Percentiles rank a stretch among this genome's conserved stretches.
Conservation (phyloP, 2,113 vertebrate genomes). For the Ancistrus triradiatus region DNA sequence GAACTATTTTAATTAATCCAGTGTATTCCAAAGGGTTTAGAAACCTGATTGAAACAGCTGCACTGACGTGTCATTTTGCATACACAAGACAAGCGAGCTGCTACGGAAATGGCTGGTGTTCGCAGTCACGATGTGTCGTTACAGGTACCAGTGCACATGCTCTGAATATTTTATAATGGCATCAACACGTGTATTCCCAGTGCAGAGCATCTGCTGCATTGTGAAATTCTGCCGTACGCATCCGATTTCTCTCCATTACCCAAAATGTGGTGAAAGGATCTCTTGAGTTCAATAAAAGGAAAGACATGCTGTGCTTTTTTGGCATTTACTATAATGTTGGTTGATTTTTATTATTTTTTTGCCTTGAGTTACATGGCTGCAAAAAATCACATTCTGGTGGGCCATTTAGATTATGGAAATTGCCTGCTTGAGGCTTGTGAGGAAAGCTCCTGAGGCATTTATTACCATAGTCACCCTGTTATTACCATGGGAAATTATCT, state of each 20-base stretch:
- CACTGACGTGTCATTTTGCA: too few relatives aligned
- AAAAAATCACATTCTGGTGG: too few relatives aligned
- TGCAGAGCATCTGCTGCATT: constrained; percentile 20
- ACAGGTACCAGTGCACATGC: constrained; percentile 48
- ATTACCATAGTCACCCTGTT: too few relatives aligned
- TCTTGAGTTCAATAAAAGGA: constrained; percentile 12
- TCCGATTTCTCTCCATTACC: constrained; percentile 19
- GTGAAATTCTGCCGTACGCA: neutral
- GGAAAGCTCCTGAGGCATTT: too few relatives aligned
- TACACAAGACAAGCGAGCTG: neutral
- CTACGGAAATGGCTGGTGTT: constrained; percentile 20
- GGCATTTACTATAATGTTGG: neutral
- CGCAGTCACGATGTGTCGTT: constrained; percentile 42
- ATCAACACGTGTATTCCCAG: constrained; percentile 7
- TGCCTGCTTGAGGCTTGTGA: too few relatives aligned
- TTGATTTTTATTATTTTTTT: too few relatives aligned
- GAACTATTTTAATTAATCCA: too few relatives aligned
- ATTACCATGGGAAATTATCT: too few relatives aligned
- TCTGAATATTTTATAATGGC: constrained; percentile 51
- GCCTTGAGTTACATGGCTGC: too few relatives aligned
- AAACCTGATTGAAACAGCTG: too few relatives aligned
- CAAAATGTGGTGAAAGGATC: constrained; percentile 15
- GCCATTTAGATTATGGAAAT: too few relatives aligned
- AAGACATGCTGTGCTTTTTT: neutral
- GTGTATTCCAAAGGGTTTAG: too few relatives aligned